These are phyloP conservation scores for Dryobates pubescens DNA, from an alignment of 2,797 vertebrate species.

Conservation along the genomic window DNA sequence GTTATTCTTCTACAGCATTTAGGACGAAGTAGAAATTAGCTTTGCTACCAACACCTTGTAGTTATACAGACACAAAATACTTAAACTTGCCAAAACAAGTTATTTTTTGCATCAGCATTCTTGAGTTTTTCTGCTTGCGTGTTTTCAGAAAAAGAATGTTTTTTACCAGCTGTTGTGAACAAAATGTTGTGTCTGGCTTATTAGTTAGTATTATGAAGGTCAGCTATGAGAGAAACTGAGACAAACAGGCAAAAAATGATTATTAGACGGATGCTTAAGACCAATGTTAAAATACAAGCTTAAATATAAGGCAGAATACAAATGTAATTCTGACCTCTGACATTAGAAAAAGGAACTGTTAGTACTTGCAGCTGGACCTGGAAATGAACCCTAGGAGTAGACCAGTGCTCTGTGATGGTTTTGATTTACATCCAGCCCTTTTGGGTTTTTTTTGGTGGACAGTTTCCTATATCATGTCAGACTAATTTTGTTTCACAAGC, in stretches of 20 bases:
- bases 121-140: constrained; percentile 36
- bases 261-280: not conserved
- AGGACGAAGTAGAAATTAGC: constrained; percentile 13
- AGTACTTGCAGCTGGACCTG: not conserved
- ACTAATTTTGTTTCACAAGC: not conserved
- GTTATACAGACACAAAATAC: not conserved
- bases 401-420: not conserved
- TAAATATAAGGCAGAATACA: not conserved
- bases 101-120: constrained; percentile 50
- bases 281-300: not conserved
- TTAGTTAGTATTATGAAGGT: not conserved
- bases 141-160: constrained; percentile 29
- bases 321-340: not conserved
- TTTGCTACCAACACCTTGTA: constrained; percentile 32
- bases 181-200: constrained; percentile 36
- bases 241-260: not conserved
- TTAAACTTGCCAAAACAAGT: constrained; percentile 44
- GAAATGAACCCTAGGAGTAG: not conserved
- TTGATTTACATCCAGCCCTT: not conserved
- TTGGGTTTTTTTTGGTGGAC: not conserved
- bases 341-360: not conserved
- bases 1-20: constrained; percentile 11
- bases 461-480: not conserved
- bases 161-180: constrained; percentile 6
- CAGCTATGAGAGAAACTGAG: not conserved